Percentiles rank a stretch among this genome's conserved stretches.
Evolutionary conservation across 2,113 vertebrate genomes (phyloP).

Genomic region (Etheostoma spectabile): DNA sequence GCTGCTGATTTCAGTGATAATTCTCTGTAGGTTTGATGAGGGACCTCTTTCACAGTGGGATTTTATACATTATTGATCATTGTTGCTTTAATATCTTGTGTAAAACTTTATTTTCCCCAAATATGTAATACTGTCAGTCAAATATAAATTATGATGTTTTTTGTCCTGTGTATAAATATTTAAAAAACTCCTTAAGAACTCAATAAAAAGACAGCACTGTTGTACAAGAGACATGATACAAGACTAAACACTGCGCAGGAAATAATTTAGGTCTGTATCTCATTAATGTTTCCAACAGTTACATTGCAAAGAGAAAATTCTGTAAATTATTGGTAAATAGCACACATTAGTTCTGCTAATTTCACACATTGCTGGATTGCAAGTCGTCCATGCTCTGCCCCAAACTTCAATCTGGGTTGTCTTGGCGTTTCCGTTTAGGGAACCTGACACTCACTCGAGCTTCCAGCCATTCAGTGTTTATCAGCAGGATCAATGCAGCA

Average conservation of each 20-base stretch:
- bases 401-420: constrained; percentile 45
- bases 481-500: constrained; percentile 80
- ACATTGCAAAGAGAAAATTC: constrained; percentile 11
- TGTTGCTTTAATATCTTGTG: not conserved
- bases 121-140: not conserved
- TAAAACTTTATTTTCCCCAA: not conserved
- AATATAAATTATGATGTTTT: not conserved
- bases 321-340: constrained; percentile 28
- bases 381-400: constrained; percentile 41
- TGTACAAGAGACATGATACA: not conserved
- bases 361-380: constrained; percentile 16
- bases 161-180: not conserved
- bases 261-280: constrained; percentile 17
- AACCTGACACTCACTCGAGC: constrained; percentile 70
- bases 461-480: constrained; percentile 73
- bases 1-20: too few species aligned
- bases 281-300: constrained; percentile 33
- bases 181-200: not conserved
- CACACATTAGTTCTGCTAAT: constrained; percentile 47
- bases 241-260: constrained; percentile 5
- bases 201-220: not conserved
- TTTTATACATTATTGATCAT: not conserved
- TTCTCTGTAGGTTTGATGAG: too few species aligned
- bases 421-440: constrained; percentile 67
- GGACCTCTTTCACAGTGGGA: not conserved